phyloP scores from a whole-genome alignment of 2,888 invertebrate genomes.

The Perizoma flavofasciatum region DNA sequence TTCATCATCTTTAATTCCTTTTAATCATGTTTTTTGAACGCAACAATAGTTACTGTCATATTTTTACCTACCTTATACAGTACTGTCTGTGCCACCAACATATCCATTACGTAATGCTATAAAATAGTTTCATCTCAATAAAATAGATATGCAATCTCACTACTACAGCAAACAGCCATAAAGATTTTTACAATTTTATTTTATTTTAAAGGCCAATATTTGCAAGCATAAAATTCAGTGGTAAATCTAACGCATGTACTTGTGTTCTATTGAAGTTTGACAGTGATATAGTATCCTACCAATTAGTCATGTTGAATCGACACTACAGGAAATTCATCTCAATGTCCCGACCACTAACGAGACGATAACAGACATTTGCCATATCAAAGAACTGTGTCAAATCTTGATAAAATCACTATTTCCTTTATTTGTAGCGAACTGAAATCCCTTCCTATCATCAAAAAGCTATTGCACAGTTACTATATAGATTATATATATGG shows the following conservation, averaged over 20 bases:
- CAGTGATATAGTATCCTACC: slow-evolving; percentile 41
- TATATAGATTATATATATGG: no score
- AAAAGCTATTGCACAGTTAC: no score
- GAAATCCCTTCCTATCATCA: no score
- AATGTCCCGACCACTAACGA: slow-evolving; percentile 41
- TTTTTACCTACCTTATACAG: background rate
- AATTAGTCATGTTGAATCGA: slow-evolving; percentile 41
- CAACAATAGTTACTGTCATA: slow-evolving; percentile 14
- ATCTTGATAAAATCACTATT: slow-evolving; percentile 9
- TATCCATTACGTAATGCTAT: slow-evolving; percentile 20
- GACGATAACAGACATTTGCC: slow-evolving; percentile 29
- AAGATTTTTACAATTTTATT: slow-evolving; percentile 27
- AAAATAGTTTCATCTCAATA: slow-evolving; percentile 27
- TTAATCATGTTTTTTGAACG: slow-evolving; percentile 9
- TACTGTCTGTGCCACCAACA: slow-evolving; percentile 3
- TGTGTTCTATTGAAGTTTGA: slow-evolving; percentile 37
- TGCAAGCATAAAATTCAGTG: slow-evolving; percentile 37
- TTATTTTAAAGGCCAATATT: slow-evolving; percentile 33
- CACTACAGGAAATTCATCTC: slow-evolving; percentile 39
- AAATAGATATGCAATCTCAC: slow-evolving; percentile 28
- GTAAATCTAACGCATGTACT: slow-evolving; percentile 37
- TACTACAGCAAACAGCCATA: slow-evolving; percentile 28
- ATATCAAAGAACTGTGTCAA: slow-evolving; percentile 18
- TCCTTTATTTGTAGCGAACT: background rate
- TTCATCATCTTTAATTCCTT: slow-evolving; percentile 7